Percentiles rank a stretch among this genome's conserved stretches.
Conservation (phyloP, 2,113 vertebrate species). For the Grammomys dolichurus region DNA sequence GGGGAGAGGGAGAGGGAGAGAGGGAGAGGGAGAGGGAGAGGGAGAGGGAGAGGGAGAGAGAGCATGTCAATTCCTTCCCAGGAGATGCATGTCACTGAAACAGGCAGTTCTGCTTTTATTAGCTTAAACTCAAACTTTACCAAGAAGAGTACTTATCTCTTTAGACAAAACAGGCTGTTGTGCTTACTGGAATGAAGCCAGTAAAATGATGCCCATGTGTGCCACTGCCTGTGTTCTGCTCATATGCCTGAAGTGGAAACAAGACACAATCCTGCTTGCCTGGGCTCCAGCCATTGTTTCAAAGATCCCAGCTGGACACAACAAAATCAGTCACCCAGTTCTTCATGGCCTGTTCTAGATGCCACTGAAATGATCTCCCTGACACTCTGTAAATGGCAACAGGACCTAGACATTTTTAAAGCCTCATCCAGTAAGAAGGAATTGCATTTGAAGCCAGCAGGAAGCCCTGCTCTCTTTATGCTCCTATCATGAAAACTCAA, state of each 20-base stretch:
- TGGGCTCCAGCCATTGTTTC: not conserved
- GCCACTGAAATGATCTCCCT: not conserved
- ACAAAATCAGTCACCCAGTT: not conserved
- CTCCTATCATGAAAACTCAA: conserved; percentile 43
- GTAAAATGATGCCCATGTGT: not conserved
- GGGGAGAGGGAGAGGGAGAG: too few species aligned
- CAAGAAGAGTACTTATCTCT: not conserved
- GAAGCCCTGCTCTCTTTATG: conserved; percentile 39
- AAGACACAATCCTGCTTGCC: not conserved
- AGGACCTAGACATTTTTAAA: not conserved
- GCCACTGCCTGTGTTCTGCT: not conserved
- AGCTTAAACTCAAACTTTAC: not conserved
- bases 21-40: too few species aligned
- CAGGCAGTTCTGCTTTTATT: not conserved
- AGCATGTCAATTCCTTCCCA: not conserved
- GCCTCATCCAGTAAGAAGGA: conserved; percentile 17
- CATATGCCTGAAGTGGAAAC: not conserved
- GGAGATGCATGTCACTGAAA: not conserved
- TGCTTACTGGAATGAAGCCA: not conserved
- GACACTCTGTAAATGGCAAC: not conserved
- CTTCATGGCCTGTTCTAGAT: not conserved
- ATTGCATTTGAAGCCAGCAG: conserved; percentile 29
- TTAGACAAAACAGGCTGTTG: not conserved
- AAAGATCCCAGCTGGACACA: not conserved
- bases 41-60: not conserved